Conservation (phyloP, 2,113 vertebrate species). For the Thryonomys swinderianus region DNA sequence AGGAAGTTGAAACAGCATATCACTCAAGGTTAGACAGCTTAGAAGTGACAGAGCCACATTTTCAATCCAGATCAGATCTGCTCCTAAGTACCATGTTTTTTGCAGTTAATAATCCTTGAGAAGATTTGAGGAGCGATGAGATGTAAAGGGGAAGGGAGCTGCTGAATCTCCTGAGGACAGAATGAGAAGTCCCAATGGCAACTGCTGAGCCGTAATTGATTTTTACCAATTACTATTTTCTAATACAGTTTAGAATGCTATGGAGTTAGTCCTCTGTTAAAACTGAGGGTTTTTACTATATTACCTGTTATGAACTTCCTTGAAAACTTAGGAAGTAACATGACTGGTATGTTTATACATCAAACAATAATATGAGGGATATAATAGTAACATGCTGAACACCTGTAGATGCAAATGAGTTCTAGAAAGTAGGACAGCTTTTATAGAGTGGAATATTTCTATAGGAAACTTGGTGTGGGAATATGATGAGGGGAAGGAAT, state of each 20-base stretch:
- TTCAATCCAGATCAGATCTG: not conserved
- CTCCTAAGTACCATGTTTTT: not conserved
- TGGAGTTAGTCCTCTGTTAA: not conserved
- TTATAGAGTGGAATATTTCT: too few species aligned
- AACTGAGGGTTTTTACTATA: constrained; percentile 28
- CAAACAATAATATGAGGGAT: not conserved
- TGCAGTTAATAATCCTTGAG: not conserved
- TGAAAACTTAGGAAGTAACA: not conserved
- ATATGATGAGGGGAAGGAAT: too few species aligned
- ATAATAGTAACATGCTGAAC: not conserved
- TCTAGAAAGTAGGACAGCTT: too few species aligned
- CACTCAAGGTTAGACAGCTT: constrained; percentile 21
- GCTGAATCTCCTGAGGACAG: not conserved
- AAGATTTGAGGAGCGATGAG: not conserved
- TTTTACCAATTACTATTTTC: not conserved
- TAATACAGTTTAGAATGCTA: not conserved
- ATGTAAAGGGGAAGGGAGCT: not conserved
- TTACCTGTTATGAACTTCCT: not conserved
- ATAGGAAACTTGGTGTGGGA: too few species aligned
- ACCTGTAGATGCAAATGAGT: too few species aligned
- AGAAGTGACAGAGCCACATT: not conserved
- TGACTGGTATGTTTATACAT: not conserved
- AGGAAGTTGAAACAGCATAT: constrained; percentile 6
- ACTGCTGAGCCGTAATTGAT: not conserved
- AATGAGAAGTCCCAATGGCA: not conserved